Base-by-base conservation (phyloP, 2,888 invertebrate genomes). In the Maniola hyperantus region DNA sequence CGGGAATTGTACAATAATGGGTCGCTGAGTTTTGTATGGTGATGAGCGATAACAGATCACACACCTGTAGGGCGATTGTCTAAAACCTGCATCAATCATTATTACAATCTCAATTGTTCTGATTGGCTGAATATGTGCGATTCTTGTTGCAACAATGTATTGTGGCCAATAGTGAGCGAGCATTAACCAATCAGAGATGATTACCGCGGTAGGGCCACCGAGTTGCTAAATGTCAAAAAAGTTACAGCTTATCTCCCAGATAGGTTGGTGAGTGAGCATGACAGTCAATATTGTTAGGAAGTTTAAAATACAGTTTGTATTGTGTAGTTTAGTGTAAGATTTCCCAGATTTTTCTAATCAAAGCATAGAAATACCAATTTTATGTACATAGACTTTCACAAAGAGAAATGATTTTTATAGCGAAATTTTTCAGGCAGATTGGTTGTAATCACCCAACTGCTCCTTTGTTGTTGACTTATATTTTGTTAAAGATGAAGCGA, bases 241-340 rank as follows among this genome's bases (percentile, higher is more conserved):
- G 26, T 2, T 53, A 53, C n/a, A 33, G 18, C 5, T n/a, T 6
- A 53, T 48, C 15, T 13, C 13, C 8, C 7, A n/a, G 6, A 34
- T 20, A 51, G 26, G 39, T 36, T 51, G 20, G 39, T 50, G 57
- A 62, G 62, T 65, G 44, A 65, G 18, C 42, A 44, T 44, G 64
- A 46, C 36, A 33, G 54, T 64, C 50, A 61, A 60, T 54, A 55
- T 55, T 46, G 55, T 55, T 54, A 20, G 46, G 18, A 26, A 51
- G 55, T 46, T 15, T 39, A 15, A 11, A 26, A 42, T 51, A 39
- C 51, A 62, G 46, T 18, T 60, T 42, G 15, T 50, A 34, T 20
- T 39, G 53, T 39, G 36, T 13, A 50, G 42, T 64, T 11, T 54
- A 54, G n/a, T 11, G 26, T 44, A 46, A 44, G 54, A 11, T 55